Base-by-base conservation (phyloP, 2,113 vertebrate species). In the Sakesphorus luctuosus region DNA sequence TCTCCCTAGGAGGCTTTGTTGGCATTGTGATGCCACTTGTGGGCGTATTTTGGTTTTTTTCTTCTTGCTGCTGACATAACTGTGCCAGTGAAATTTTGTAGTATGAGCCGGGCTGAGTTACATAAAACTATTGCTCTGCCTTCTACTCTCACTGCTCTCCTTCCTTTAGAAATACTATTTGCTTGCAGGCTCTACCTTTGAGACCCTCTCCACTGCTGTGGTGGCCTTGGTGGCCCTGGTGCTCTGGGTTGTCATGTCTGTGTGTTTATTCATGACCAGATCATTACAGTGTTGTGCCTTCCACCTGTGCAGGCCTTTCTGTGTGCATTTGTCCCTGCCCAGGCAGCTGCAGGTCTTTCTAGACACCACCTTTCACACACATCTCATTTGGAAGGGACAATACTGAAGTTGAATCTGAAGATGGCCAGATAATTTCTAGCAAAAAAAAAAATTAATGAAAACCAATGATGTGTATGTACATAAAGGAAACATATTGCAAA, bases 51-150 rank as follows among this genome's bases (percentile, higher is more conserved):
- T 66, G 88, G 59, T 5, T 67, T 93, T 92, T 86, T 84, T 18
- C 29, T 95, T 90, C 84, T 92, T 3, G 8, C 80, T 94, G 3
- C 89, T 95, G 94, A 89, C 91, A 89, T 89, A 96, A 95, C 69
- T 89, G 80, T 96, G 94, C 91, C 89, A 93, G 86, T 50, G 91
- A 86, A 92, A 93, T 89, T 73, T 35, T 88, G 71, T 96, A 92
- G 73, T 90, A 47, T 92, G 81, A 86, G 56, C 68, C 4, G 20
- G 38, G 43, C 44, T 85, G 35, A 24, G 68, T 93, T 92, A 79
- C 77, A 84, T 88, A 93, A 94, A 93, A 77, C 71, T 43, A 46
- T 40, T 80, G 56, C 75, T 94, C 74, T 81, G 59, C 44, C 62
- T 84, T 92, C 56, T 68, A 35, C 31, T 94, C 62, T 36, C 1